Percentiles rank a stretch among this genome's conserved stretches.
phyloP scores from a whole-genome alignment of 2,888 invertebrate species.

The Hirtodrosophila confusa region DNA sequence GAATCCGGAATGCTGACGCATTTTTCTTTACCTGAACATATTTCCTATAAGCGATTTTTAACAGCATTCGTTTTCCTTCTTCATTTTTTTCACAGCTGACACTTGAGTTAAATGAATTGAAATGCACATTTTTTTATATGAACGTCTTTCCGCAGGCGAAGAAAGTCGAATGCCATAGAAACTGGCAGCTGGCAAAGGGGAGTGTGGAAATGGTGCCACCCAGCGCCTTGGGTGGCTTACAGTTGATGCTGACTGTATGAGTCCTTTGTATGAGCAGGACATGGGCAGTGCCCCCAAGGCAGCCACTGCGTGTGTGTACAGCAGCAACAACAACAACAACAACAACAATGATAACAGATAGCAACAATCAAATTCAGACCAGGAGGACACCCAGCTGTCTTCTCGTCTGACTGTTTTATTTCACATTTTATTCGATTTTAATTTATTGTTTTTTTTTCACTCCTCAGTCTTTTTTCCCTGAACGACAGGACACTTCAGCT shows the following conservation, averaged over 20 bases:
- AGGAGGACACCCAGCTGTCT: conserved; percentile 17
- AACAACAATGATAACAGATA: conserved; percentile 2
- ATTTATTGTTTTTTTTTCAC: conserved; percentile 38
- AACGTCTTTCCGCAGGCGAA: not conserved
- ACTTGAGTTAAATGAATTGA: not conserved
- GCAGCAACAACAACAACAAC: conserved; percentile 17
- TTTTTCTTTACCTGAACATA: not conserved
- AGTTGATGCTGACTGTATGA: conserved; percentile 32
- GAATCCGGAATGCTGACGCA: not conserved
- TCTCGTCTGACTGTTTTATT: conserved; percentile 22
- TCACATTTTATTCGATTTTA: conserved; percentile 54
- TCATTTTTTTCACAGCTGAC: conserved; percentile 1
- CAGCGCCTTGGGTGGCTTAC: conserved; percentile 11
- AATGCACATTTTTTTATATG: conserved; percentile 12
- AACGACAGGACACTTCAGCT: conserved; percentile 16
- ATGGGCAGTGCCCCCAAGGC: conserved; percentile 34
- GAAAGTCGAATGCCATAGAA: conserved; percentile 16
- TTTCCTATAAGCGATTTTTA: not conserved
- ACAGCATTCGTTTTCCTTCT: not conserved
- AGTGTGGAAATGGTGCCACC: conserved; percentile 13
- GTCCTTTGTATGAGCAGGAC: conserved; percentile 13
- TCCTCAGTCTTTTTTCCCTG: conserved; percentile 4
- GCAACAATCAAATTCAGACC: conserved; percentile 23
- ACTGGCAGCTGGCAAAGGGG: conserved; percentile 16
- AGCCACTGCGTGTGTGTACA: conserved; percentile 14